phyloP scores from a whole-genome alignment of 2,797 vertebrate species.

The Eleutherodactylus coqui region DNA sequence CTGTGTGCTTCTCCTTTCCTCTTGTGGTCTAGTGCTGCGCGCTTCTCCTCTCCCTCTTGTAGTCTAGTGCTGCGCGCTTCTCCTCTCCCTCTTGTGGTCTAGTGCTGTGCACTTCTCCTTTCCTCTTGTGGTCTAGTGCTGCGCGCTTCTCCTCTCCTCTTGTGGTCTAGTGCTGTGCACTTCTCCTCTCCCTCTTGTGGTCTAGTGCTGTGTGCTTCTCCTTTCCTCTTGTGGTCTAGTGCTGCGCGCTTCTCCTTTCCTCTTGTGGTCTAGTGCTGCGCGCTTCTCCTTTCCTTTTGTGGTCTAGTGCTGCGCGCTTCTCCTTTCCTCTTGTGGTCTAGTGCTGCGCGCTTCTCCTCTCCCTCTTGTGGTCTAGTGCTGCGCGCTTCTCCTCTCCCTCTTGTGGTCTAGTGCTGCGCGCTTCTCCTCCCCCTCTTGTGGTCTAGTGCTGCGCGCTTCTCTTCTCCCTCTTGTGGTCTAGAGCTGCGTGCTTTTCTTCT shows the following conservation, averaged over 20 bases:
- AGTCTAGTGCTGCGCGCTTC: neutral
- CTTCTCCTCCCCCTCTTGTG: neutral
- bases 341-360: neutral
- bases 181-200: conserved; percentile 44
- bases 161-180: too few relatives aligned
- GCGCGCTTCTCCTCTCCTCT: neutral
- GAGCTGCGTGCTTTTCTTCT: neutral
- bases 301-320: too few relatives aligned
- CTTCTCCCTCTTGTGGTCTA: conserved; percentile 37
- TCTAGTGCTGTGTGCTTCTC: neutral
- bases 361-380: too few relatives aligned
- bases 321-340: conserved; percentile 35
- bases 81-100: too few relatives aligned
- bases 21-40: too few relatives aligned
- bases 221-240: too few relatives aligned
- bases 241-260: too few relatives aligned
- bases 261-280: conserved; percentile 12
- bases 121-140: conserved; percentile 40
- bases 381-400: too few relatives aligned
- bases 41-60: conserved; percentile 53
- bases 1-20: too few relatives aligned
- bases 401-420: neutral
- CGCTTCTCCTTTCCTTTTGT: neutral
- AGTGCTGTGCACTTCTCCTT: too few relatives aligned
- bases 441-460: too few relatives aligned